Evolutionary conservation across 2,888 invertebrate genomes (phyloP).

Genomic region (Epicampocera succincta): DNA sequence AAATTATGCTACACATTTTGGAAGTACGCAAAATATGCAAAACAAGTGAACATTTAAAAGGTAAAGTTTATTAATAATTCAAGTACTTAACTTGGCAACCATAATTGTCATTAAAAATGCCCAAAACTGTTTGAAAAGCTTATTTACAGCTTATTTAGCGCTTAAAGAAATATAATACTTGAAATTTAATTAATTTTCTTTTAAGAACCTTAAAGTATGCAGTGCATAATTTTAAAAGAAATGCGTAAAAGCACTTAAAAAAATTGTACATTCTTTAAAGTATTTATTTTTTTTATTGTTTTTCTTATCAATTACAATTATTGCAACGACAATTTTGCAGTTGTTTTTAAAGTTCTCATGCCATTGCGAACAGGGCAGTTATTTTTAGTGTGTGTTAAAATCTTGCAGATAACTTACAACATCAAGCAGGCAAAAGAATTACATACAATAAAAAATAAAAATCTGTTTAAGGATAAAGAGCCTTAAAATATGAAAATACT

Average conservation of each 20-base stretch:
- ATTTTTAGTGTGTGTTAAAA: constrained; percentile 25
- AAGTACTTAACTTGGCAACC: constrained; percentile 39
- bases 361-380: constrained; percentile 37
- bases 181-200: background rate
- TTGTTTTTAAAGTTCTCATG: constrained; percentile 51
- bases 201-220: constrained; percentile 42
- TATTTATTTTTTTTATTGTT: constrained; percentile 25
- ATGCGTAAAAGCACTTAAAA: constrained; percentile 15
- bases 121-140: constrained; percentile 35
- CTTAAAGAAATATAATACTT: background rate
- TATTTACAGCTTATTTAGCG: too few species aligned
- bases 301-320: constrained; percentile 18
- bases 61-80: constrained; percentile 51
- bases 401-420: constrained; percentile 57
- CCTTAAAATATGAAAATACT: constrained; percentile 39
- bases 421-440: constrained; percentile 49
- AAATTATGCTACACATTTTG: constrained; percentile 1
- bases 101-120: constrained; percentile 57
- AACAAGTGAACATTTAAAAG: constrained; percentile 32
- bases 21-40: background rate
- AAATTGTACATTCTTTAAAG: constrained; percentile 11
- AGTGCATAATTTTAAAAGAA: constrained; percentile 30
- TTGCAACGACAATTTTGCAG: too few species aligned
- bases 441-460: constrained; percentile 26
- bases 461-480: constrained; percentile 46